Percentiles rank a stretch among this genome's conserved stretches.
These are phyloP conservation scores for Brachylomia viminalis DNA, from an alignment of 2,888 invertebrate species.

Conservation along the genomic window DNA sequence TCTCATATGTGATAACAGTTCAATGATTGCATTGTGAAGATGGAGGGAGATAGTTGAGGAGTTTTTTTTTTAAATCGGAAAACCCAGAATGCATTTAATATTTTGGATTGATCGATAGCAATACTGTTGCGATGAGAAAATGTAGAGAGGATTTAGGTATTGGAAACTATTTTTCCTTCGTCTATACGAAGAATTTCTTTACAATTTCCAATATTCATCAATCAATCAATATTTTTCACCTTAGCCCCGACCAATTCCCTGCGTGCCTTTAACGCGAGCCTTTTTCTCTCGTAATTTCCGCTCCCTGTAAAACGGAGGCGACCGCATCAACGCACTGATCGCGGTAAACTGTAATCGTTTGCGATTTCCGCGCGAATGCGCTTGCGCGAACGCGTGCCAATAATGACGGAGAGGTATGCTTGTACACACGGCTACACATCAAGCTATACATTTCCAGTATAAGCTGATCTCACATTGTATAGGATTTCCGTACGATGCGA, in stretches of 20 bases:
- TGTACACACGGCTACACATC: too few relatives aligned
- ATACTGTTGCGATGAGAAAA: background rate
- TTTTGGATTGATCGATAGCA: background rate
- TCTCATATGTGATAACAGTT: background rate
- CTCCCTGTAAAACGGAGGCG: constrained; percentile 27
- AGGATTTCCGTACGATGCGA: too few relatives aligned
- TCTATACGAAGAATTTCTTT: background rate
- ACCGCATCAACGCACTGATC: constrained; percentile 47
- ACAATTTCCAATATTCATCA: background rate
- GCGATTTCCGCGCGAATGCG: constrained; percentile 68
- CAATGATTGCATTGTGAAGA: background rate
- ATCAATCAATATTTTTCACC: constrained; percentile 20
- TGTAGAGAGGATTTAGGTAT: background rate
- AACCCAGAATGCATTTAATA: too few relatives aligned
- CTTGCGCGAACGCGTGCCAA: constrained; percentile 43
- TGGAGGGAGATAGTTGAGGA: background rate
- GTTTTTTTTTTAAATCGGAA: background rate
- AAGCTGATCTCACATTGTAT: too few relatives aligned
- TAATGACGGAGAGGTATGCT: constrained; percentile 9
- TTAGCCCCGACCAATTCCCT: constrained; percentile 37
- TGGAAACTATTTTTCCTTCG: background rate
- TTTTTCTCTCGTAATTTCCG: constrained; percentile 45
- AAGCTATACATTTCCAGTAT: too few relatives aligned
- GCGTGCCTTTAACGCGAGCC: constrained; percentile 5
- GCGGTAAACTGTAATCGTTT: constrained; percentile 60